These are phyloP conservation scores for Ammodytes marinus DNA, from an alignment of 2,113 vertebrate genomes.

Conservation along the genomic window DNA sequence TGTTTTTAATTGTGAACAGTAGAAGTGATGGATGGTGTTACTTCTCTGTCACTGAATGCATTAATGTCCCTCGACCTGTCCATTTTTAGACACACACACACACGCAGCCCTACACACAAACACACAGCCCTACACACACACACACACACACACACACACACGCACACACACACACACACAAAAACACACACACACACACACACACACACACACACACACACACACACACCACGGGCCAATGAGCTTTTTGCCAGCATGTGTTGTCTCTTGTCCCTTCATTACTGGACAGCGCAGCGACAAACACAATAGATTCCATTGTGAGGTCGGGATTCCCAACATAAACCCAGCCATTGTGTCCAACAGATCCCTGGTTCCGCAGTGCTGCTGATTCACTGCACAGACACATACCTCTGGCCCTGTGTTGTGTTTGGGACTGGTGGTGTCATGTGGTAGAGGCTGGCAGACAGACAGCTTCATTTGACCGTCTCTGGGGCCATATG, in stretches of 20 bases:
- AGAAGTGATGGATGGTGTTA: not conserved
- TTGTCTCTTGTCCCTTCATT: conserved; percentile 68
- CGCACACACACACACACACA: conserved; percentile 12
- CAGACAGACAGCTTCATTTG: conserved; percentile 39
- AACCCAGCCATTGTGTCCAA: conserved; percentile 67
- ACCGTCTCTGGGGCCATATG: conserved; percentile 36
- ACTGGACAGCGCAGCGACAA: conserved; percentile 58
- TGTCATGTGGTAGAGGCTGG: conserved; percentile 45
- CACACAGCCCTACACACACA: conserved; percentile 6
- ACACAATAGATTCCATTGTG: conserved; percentile 74
- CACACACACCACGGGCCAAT: conserved; percentile 43
- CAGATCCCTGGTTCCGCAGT: conserved; percentile 69
- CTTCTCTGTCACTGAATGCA: conserved; percentile 23
- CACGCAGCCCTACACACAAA: conserved; percentile 24
- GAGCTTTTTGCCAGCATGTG: conserved; percentile 61
- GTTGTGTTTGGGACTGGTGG: conserved; percentile 15
- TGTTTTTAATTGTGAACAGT: conserved; percentile 7
- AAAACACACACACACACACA: conserved; percentile 18
- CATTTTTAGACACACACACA: conserved; percentile 15
- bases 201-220: not conserved
- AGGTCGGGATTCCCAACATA: conserved; percentile 73
- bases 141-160: conserved; percentile 10
- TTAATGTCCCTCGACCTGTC: conserved; percentile 1
- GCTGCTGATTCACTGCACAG: conserved; percentile 65
- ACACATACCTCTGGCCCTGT: conserved; percentile 64